These are phyloP conservation scores for Salticus scenicus DNA, from an alignment of 2,888 invertebrate genomes.

Conservation along the genomic window DNA sequence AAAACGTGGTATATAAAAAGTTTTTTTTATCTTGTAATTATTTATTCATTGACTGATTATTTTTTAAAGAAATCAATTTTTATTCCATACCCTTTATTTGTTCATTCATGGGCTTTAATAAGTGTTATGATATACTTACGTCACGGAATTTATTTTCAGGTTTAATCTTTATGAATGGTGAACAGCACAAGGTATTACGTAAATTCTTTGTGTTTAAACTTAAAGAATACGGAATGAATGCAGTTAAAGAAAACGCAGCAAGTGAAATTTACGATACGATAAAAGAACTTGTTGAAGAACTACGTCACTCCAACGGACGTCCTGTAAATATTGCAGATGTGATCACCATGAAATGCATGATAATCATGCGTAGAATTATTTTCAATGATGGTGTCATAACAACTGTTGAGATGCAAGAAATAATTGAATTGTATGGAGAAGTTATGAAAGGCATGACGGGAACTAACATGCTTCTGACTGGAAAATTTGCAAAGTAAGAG, in stretches of 20 bases:
- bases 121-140: too few species aligned
- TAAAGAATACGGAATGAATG: too few species aligned
- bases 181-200: neutral
- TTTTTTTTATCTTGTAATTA: too few species aligned
- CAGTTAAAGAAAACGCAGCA: neutral
- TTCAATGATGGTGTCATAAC: conserved; percentile 31
- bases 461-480: neutral
- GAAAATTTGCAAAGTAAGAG: conserved; percentile 22
- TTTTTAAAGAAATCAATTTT: too few species aligned
- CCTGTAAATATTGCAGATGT: conserved; percentile 24
- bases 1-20: too few species aligned
- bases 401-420: conserved; percentile 28
- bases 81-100: too few species aligned
- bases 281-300: neutral
- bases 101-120: too few species aligned
- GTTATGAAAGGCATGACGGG: neutral
- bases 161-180: conserved; percentile 28
- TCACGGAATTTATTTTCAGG: neutral
- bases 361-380: conserved; percentile 12
- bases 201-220: neutral
- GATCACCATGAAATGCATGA: neutral
- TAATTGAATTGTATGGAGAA: neutral
- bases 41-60: too few species aligned
- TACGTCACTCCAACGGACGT: neutral
- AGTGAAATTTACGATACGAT: neutral